Base-by-base conservation (phyloP, 2,797 vertebrate species). In the Dryobates pubescens region DNA sequence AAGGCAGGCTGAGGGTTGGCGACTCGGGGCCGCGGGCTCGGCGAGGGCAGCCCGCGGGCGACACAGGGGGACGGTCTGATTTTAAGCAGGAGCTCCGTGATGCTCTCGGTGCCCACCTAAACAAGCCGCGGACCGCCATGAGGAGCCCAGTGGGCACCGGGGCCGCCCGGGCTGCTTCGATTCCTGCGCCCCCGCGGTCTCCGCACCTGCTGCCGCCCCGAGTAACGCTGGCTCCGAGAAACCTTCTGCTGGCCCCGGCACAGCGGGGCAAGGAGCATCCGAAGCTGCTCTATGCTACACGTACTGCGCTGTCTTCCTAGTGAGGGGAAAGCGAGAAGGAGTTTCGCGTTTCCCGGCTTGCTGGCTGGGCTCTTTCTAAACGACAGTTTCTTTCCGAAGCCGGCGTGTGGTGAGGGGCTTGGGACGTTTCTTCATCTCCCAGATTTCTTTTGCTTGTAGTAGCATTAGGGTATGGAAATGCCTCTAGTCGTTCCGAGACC, bases 41-140 rank as follows among this genome's bases (percentile, higher is more conserved):
- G 53, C n/a, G 0, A 23, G 3, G 29, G 13, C 10, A 4, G 9
- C 15, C 5, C 16, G 19, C 24, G 9, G n/a, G 16, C 32, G 16
- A 9, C 16, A 45, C n/a, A 34, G 30, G 30, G 26, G 30, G 19
- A 12, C 8, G 61, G 53, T 24, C 41, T 23, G 2, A 4, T 17
- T 38, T 7, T 22, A 8, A 26, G 1, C 54, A 6, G 30, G 65
- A 20, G 2, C 4, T 4, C 4, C 6, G 2, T 2, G 43, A 6
- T 5, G 6, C 8, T 14, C 5, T 1, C 22, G 43, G 27, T 26
- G 54, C 32, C 41, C 13, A 20, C 8, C n/a, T 2, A n/a, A 6
- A 4, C 61, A 3, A 16, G 26, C 2, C 2, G 61, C 5, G 26
- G 26, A 22, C 20, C 32, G 23, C 17, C 41, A 4, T 4, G 69